These are phyloP conservation scores for Pseudomyrmex dendroicus DNA, from an alignment of 1,140 invertebrate species.

Conservation along the genomic window DNA sequence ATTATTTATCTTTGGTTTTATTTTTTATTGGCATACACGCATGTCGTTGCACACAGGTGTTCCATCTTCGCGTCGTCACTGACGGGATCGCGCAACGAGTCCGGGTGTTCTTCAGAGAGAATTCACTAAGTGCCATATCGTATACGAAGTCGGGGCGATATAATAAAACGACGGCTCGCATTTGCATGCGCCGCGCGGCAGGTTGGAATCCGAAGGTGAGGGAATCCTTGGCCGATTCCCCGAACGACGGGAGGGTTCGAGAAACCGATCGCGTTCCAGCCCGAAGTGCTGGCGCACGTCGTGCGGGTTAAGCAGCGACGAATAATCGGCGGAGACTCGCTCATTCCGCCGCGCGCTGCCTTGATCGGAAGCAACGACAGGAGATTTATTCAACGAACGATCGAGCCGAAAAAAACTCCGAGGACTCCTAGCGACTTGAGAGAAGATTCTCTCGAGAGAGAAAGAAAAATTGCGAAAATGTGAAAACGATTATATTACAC, in stretches of 20 bases:
- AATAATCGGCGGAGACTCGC: constrained; percentile 18
- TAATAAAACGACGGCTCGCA: constrained; percentile 16
- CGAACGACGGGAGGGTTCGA: constrained; percentile 28
- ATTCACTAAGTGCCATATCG: constrained; percentile 56
- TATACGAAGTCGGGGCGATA: constrained; percentile 24
- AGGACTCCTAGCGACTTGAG: constrained; percentile 3
- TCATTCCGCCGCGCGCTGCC: constrained; percentile 18
- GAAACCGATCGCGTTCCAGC: constrained; percentile 47
- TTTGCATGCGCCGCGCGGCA: constrained; percentile 32
- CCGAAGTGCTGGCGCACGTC: constrained; percentile 31
- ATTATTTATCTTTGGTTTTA: not conserved
- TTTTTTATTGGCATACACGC: constrained; percentile 5
- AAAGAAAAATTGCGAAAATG: constrained; percentile 9
- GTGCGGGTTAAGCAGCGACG: constrained; percentile 16
- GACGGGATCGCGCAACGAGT: constrained; percentile 22
- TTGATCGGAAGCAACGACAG: not conserved
- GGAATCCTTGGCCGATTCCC: constrained; percentile 52
- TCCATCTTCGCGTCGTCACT: constrained; percentile 45
- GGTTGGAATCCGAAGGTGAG: constrained; percentile 50
- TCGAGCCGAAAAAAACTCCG: constrained; percentile 16
- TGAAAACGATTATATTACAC: not conserved
- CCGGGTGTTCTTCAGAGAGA: constrained; percentile 34
- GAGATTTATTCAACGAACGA: constrained; percentile 34
- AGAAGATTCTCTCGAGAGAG: not conserved
- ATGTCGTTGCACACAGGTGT: constrained; percentile 47